Conservation (phyloP, 2,113 vertebrate genomes). For the Cairina moschata region DNA sequence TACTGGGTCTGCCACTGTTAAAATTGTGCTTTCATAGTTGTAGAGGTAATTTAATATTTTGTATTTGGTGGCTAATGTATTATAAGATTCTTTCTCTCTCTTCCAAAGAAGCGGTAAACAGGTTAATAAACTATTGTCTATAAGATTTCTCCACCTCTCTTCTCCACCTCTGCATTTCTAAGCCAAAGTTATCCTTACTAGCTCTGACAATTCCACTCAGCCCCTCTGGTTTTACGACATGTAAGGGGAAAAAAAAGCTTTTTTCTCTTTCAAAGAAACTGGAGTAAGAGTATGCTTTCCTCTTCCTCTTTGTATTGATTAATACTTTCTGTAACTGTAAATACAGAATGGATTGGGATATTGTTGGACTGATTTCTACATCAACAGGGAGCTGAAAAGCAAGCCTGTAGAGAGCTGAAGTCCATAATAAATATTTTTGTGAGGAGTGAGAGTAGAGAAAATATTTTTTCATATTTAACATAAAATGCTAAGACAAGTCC, state of each 20-base stretch:
- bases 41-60: neutral
- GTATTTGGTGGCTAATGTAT: neutral
- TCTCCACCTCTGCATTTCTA: neutral
- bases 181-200: fast-evolving
- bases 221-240: neutral
- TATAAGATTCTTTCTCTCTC: too few relatives aligned
- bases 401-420: neutral
- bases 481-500: neutral
- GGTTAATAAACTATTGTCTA: neutral
- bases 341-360: neutral
- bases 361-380: neutral
- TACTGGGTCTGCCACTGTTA: neutral
- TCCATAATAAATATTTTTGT: neutral
- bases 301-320: neutral
- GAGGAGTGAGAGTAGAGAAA: neutral
- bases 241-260: neutral
- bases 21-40: neutral
- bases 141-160: neutral
- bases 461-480: neutral
- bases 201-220: neutral
- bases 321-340: neutral
- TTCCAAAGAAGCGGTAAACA: neutral
- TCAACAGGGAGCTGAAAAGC: neutral
- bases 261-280: neutral
- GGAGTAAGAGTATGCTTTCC: neutral